These are phyloP conservation scores for Enteromius treurensis DNA, from an alignment of 2,797 vertebrate genomes.

Conservation along the genomic window DNA sequence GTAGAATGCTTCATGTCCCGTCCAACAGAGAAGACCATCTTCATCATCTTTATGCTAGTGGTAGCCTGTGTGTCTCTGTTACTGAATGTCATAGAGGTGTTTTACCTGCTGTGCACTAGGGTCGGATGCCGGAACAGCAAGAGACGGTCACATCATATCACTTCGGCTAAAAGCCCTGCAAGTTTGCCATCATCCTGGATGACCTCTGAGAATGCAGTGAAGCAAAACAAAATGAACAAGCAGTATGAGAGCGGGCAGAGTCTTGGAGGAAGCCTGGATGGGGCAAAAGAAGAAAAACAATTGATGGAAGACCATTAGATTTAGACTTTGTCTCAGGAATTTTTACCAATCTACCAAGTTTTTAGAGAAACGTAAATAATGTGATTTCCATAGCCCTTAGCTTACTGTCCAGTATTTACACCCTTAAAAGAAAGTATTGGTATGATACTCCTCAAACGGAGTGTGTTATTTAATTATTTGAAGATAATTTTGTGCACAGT, in stretches of 20 bases:
- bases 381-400: not conserved
- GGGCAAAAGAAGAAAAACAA: constrained; percentile 55
- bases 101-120: constrained; percentile 69
- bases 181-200: constrained; percentile 33
- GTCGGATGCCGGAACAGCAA: constrained; percentile 48
- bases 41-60: constrained; percentile 89
- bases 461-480: constrained; percentile 1
- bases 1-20: constrained; percentile 88
- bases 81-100: constrained; percentile 80
- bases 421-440: not conserved
- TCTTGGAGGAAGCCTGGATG: constrained; percentile 51
- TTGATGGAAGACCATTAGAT: constrained; percentile 71
- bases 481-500: constrained; percentile 12
- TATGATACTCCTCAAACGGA: not conserved
- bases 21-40: constrained; percentile 87
- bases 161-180: constrained; percentile 37
- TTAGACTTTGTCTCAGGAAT: constrained; percentile 65
- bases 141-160: constrained; percentile 14
- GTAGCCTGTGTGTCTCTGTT: constrained; percentile 81
- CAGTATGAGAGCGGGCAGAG: constrained; percentile 57
- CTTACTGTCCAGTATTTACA: not conserved
- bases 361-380: constrained; percentile 42
- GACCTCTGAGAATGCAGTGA: constrained; percentile 41
- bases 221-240: constrained; percentile 64
- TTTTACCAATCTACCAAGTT: constrained; percentile 64